phyloP scores from a whole-genome alignment of 1,140 invertebrate species.

The Brachionus rotundiformis region DNA sequence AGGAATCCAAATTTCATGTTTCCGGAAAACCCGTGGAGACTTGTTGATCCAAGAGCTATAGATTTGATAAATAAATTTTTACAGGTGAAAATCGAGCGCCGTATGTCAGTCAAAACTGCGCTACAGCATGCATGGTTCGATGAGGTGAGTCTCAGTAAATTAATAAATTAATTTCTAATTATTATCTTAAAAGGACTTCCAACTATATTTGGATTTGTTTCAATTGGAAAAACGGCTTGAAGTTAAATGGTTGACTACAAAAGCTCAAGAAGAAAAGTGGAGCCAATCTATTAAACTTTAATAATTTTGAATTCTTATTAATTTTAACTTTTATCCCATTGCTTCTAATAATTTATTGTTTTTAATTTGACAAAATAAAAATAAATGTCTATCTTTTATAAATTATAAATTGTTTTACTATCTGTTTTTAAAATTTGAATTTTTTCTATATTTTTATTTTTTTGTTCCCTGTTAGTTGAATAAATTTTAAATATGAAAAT shows the following conservation, averaged over 20 bases:
- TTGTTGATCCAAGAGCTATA: not conserved
- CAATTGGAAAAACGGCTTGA: slow-evolving; percentile 22
- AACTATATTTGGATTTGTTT: slow-evolving; percentile 42
- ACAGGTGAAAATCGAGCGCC: slow-evolving; percentile 32
- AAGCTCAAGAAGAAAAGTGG: slow-evolving; percentile 40
- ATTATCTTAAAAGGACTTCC: slow-evolving; percentile 26
- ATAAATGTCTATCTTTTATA: too few species aligned
- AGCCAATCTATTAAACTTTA: slow-evolving; percentile 28
- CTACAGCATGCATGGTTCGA: slow-evolving; percentile 11
- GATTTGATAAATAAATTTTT: slow-evolving; percentile 48
- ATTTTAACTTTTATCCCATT: too few species aligned
- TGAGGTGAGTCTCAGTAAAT: slow-evolving; percentile 15
- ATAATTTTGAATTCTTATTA: not conserved
- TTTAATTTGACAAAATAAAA: too few species aligned
- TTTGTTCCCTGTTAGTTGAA: too few species aligned
- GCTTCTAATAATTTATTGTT: not conserved
- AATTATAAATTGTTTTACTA: too few species aligned
- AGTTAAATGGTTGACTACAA: slow-evolving; percentile 39
- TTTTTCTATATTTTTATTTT: too few species aligned
- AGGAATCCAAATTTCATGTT: slow-evolving; percentile 48
- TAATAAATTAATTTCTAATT: not conserved
- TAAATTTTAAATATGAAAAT: too few species aligned
- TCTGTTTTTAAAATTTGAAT: too few species aligned
- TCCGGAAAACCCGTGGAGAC: slow-evolving; percentile 31
- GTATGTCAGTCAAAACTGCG: slow-evolving; percentile 46